phyloP scores from a whole-genome alignment of 2,888 invertebrate species.

The Vanessa cardui region DNA sequence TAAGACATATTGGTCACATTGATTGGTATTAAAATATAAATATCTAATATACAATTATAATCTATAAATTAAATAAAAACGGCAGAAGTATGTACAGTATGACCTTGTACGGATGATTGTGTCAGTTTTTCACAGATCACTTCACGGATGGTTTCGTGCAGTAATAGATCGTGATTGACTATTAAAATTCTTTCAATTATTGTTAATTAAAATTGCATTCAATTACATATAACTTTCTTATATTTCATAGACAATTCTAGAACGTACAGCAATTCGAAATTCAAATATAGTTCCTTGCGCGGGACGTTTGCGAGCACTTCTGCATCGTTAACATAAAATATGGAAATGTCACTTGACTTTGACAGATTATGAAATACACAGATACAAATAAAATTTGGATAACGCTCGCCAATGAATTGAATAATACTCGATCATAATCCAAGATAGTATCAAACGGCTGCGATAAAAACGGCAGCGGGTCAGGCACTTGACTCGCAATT shows the following conservation, averaged over 20 bases:
- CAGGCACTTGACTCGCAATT: slow-evolving; percentile 42
- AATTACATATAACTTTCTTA: too few relatives aligned
- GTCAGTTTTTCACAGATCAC: slow-evolving; percentile 1
- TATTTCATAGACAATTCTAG: too few relatives aligned
- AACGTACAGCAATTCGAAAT: too few relatives aligned
- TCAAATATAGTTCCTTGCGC: too few relatives aligned
- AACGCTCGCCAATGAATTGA: slow-evolving; percentile 10
- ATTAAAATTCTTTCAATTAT: slow-evolving; percentile 1
- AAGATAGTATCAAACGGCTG: slow-evolving; percentile 27
- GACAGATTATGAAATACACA: slow-evolving; percentile 4
- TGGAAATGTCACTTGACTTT: neutral
- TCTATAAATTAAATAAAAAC: neutral
- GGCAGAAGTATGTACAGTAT: slow-evolving; percentile 3
- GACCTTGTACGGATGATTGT: slow-evolving; percentile 22
- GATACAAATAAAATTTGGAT: slow-evolving; percentile 5
- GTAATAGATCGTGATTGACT: neutral
- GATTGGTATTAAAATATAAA: neutral
- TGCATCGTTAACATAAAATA: too few relatives aligned
- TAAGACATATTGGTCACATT: neutral
- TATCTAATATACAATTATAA: neutral
- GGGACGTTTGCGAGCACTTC: too few relatives aligned
- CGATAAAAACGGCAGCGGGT: slow-evolving; percentile 37
- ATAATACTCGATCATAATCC: slow-evolving; percentile 15
- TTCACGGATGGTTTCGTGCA: neutral
- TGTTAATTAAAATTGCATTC: neutral